Conservation (phyloP, 1,140 invertebrate genomes). For the Drosophila novamexicana region DNA sequence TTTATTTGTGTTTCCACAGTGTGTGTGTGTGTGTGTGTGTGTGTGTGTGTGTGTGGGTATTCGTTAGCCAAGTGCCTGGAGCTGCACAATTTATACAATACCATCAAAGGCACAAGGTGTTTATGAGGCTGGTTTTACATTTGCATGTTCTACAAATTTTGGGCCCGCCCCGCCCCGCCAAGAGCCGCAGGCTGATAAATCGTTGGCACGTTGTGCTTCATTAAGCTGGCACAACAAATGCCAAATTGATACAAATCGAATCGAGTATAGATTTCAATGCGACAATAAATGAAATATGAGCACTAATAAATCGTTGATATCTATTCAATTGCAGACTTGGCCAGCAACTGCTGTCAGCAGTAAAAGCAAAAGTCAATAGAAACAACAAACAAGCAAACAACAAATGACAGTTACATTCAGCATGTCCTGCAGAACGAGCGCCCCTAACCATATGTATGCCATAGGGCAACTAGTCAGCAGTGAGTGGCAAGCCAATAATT, state of each 20-base stretch:
- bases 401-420: conserved; percentile 26
- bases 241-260: conserved; percentile 73
- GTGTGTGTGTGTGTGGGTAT: conserved; percentile 16
- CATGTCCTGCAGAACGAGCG: conserved; percentile 37
- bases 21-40: neutral
- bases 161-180: neutral
- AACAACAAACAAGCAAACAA: conserved; percentile 27
- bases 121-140: conserved; percentile 64
- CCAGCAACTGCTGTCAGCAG: conserved; percentile 51
- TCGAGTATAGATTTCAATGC: conserved; percentile 37
- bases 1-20: conserved; percentile 9
- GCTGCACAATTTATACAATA: conserved; percentile 51
- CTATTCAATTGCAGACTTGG: conserved; percentile 71
- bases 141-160: conserved; percentile 63
- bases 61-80: conserved; percentile 52
- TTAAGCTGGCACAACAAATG: conserved; percentile 66
- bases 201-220: conserved; percentile 58
- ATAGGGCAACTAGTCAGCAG: conserved; percentile 22
- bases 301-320: conserved; percentile 58
- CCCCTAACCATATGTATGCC: conserved; percentile 21
- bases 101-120: conserved; percentile 70
- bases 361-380: conserved; percentile 14
- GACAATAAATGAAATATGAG: conserved; percentile 57
- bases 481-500: conserved; percentile 46
- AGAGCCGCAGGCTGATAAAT: conserved; percentile 45